These are phyloP conservation scores for Drosophila seguyi DNA, from an alignment of 1,140 invertebrate genomes.

Conservation along the genomic window DNA sequence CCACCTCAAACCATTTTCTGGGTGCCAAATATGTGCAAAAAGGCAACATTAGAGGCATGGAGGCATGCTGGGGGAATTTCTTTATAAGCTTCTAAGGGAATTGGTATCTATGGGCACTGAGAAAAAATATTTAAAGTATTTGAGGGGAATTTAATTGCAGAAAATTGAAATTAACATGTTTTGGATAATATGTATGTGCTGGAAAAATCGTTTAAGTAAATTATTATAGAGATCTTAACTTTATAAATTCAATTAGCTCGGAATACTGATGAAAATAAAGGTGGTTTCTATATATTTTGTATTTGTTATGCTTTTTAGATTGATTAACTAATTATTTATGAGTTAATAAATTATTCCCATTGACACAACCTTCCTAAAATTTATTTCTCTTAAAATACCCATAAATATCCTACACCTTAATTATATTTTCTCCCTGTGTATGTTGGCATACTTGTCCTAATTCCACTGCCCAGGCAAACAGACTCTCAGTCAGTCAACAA, in stretches of 20 bases:
- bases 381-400: not conserved
- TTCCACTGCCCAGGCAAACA: constrained; percentile 1
- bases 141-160: too few species aligned
- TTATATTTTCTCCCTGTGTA: not conserved
- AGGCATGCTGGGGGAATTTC: not conserved
- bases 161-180: not conserved
- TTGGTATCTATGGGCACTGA: constrained; percentile 3
- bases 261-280: too few species aligned
- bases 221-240: too few species aligned
- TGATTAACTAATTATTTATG: not conserved
- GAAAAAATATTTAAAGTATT: not conserved
- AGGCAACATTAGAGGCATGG: constrained; percentile 9
- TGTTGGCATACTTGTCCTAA: constrained; percentile 9
- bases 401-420: fast-evolving
- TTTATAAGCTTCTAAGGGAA: constrained; percentile 18
- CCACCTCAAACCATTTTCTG: constrained; percentile 46
- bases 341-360: not conserved
- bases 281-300: too few species aligned
- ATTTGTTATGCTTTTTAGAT: too few species aligned
- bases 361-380: too few species aligned
- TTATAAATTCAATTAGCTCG: too few species aligned
- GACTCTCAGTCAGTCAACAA: constrained; percentile 26
- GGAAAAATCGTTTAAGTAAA: not conserved
- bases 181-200: not conserved
- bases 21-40: constrained; percentile 21